Base-by-base conservation (phyloP, 2,113 vertebrate genomes). In the Dendropsophus ebraccatus region DNA sequence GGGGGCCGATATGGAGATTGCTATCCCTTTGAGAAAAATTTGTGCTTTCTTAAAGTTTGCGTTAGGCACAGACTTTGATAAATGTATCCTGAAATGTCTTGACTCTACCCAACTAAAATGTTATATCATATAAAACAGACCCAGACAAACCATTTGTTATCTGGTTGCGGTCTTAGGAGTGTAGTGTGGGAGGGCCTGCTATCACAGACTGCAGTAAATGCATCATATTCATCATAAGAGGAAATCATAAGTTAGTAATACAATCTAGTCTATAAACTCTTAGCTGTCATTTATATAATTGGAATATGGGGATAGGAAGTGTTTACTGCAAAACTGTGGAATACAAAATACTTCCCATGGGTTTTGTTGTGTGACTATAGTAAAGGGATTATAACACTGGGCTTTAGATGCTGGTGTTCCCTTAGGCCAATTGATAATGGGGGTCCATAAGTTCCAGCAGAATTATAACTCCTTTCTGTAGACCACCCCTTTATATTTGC, bases 211-310 rank as follows among this genome's bases (percentile, higher is more conserved):
- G 32, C 8, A 70, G 67, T 11, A 70, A 37, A 5, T 7, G 2
- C 67, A 41, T 19, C 35, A 70, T 70, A 70, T 70, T 70, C 37
- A 70, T 70, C 67, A 70, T 19, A 70, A 41, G 32, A 70, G 35
- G 7, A 69, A 70, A 41, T 37, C 67, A 70, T 41, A 70, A 21
- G 32, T 9, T 23, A 10, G 67, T 41, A 70, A 70, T 41, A 41
- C 35, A 23, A 35, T 70, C 6, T 41, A 69, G 32, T 69, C 32
- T 35, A 16, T 69, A 7, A 35, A 69, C 65, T 35, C 32, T 35
- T 69, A 69, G 30, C 32, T 35, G 65, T 9, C 16, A 37, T 37
- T 35, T 35, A 69, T 17, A 67, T 17, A 32, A 32, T 28, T 67
- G 17, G 14, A 17, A 17, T 65, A 28, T 30, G 23, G 1, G 1